These are phyloP conservation scores for Rhyacophila evoluta DNA, from an alignment of 2,888 invertebrate genomes.

Conservation along the genomic window DNA sequence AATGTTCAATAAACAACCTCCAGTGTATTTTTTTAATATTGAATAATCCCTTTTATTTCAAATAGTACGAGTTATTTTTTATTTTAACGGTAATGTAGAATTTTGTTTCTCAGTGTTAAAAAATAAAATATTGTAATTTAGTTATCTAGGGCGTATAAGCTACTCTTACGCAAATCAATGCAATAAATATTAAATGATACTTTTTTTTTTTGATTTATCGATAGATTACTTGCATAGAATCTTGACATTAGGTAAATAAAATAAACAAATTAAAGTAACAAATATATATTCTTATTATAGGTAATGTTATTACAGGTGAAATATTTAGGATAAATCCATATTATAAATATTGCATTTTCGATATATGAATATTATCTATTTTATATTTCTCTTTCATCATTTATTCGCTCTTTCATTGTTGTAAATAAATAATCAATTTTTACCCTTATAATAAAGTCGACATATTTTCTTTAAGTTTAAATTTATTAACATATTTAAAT, in stretches of 20 bases:
- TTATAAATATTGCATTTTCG: slow-evolving; percentile 27
- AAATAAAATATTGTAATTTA: slow-evolving; percentile 11
- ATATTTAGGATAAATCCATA: slow-evolving; percentile 35
- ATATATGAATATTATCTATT: slow-evolving; percentile 4
- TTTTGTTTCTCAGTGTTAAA: slow-evolving; percentile 1
- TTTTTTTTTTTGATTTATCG: not conserved
- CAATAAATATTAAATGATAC: slow-evolving; percentile 39
- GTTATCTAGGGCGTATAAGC: not conserved
- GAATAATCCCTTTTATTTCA: too few species aligned
- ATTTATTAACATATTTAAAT: too few species aligned
- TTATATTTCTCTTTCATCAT: slow-evolving; percentile 17
- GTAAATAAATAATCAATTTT: slow-evolving; percentile 20
- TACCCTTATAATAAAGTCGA: not conserved
- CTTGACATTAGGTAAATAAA: not conserved
- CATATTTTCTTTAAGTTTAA: too few species aligned
- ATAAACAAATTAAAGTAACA: slow-evolving; percentile 45
- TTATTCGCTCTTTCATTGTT: not conserved
- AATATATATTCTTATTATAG: slow-evolving; percentile 40
- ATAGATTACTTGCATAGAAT: not conserved
- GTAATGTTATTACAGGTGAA: slow-evolving; percentile 46
- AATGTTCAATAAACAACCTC: too few species aligned
- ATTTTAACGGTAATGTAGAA: not conserved
- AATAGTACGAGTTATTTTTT: too few species aligned
- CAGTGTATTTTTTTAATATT: too few species aligned
- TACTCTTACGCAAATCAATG: slow-evolving; percentile 20